Conservation (phyloP, 1,140 invertebrate species). For the Camponotus floridanus region DNA sequence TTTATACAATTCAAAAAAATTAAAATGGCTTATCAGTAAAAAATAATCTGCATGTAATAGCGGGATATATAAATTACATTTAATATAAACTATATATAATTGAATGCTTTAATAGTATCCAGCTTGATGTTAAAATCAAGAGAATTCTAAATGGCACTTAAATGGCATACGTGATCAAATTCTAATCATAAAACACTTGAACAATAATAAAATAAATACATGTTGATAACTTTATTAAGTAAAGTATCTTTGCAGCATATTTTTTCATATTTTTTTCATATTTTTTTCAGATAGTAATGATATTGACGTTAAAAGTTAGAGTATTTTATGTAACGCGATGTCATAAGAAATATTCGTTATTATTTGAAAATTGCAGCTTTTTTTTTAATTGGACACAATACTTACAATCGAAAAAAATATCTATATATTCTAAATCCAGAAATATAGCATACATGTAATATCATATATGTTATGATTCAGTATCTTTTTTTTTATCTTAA, state of each 20-base stretch:
- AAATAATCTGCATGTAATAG: constrained; percentile 32
- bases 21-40: constrained; percentile 19
- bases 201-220: constrained; percentile 55
- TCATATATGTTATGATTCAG: background rate
- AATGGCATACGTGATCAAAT: constrained; percentile 44
- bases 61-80: constrained; percentile 15
- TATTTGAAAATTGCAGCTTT: constrained; percentile 25
- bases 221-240: constrained; percentile 43
- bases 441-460: background rate
- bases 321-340: constrained; percentile 36
- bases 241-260: constrained; percentile 3
- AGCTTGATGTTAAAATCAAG: constrained; percentile 25
- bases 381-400: background rate
- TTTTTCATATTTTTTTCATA: constrained; percentile 32
- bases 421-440: background rate
- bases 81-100: constrained; percentile 48
- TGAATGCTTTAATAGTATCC: constrained; percentile 28
- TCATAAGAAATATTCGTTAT: constrained; percentile 26
- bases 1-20: constrained; percentile 50
- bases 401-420: background rate
- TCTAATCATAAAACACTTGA: constrained; percentile 22
- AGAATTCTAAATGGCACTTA: constrained; percentile 54
- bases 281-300: background rate
- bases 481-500: background rate
- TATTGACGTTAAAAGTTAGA: constrained; percentile 28